Percentiles rank a stretch among this genome's conserved stretches.
phyloP scores from a whole-genome alignment of 2,888 invertebrate species.

The Hanleya hanleyi region DNA sequence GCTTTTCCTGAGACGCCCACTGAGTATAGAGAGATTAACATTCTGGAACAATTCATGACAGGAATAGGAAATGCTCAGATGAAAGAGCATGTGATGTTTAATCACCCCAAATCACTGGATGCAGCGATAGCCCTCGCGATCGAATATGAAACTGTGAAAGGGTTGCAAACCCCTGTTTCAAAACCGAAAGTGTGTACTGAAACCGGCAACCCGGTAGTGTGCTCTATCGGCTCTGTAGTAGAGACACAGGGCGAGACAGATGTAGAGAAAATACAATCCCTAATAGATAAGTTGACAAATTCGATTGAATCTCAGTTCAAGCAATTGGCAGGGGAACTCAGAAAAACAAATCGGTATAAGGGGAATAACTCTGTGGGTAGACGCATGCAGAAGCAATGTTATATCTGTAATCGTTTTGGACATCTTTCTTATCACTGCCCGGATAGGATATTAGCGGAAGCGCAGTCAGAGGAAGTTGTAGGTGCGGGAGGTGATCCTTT shows the following conservation, averaged over 20 bases:
- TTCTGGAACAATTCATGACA: background rate
- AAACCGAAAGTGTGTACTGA: too few relatives aligned
- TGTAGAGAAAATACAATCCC: too few relatives aligned
- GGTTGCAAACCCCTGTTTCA: background rate
- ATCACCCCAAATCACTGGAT: background rate
- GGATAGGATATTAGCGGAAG: background rate
- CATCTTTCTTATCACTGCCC: background rate
- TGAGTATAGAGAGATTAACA: background rate
- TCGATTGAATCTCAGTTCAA: too few relatives aligned
- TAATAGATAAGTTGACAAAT: too few relatives aligned
- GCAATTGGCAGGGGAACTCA: too few relatives aligned
- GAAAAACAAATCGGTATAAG: too few relatives aligned
- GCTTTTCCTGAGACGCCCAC: background rate
- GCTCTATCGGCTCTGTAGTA: too few relatives aligned
- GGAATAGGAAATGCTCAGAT: background rate
- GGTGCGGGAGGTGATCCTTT: background rate
- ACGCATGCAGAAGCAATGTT: too few relatives aligned
- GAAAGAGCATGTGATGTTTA: background rate
- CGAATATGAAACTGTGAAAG: too few relatives aligned
- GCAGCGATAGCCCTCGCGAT: slow-evolving; percentile 5
- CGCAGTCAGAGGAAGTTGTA: background rate
- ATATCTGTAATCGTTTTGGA: background rate
- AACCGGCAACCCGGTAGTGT: too few relatives aligned
- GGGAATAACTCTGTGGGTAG: too few relatives aligned
- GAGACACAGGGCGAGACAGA: too few relatives aligned